A percentile compares a stretch with the other conserved stretches of the same genome.
These are phyloP conservation scores for Ceryle rudis DNA, from an alignment of 2,797 vertebrate species.

Conservation along the genomic window DNA sequence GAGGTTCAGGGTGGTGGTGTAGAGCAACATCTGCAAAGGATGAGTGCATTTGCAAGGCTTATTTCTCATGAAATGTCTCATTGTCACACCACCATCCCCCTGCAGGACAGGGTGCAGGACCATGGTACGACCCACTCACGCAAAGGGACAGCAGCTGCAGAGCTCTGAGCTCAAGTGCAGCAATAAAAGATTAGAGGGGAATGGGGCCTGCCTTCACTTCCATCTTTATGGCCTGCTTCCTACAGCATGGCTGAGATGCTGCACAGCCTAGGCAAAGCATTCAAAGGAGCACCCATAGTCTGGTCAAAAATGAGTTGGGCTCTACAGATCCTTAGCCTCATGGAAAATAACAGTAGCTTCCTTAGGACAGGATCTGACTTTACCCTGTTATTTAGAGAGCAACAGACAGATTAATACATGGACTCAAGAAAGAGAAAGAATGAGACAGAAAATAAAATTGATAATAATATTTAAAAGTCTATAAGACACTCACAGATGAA, in stretches of 20 bases:
- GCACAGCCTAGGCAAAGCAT: not conserved
- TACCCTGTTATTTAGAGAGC: not conserved
- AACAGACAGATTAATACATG: not conserved
- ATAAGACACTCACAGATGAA: not conserved
- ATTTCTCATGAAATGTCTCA: no score
- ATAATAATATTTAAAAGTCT: slow-evolving; percentile 53
- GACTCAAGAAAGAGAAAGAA: not conserved
- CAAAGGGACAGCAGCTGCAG: no score
- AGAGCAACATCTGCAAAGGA: not conserved
- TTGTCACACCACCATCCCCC: not conserved
- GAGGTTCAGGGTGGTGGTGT: not conserved
- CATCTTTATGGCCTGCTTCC: not conserved
- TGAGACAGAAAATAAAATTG: slow-evolving; percentile 26
- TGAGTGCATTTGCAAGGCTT: not conserved
- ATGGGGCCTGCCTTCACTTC: not conserved
- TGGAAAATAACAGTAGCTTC: not conserved
- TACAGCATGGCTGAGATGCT: not conserved
- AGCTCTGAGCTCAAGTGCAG: accelerated
- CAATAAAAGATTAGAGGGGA: not conserved
- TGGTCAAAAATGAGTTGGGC: not conserved
- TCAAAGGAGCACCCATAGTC: not conserved
- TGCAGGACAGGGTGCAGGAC: accelerated
- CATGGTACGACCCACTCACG: accelerated
- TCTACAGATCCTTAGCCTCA: not conserved
- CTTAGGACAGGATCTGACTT: not conserved